phyloP scores from a whole-genome alignment of 2,113 vertebrate species.

The Nansenia antarctica region DNA sequence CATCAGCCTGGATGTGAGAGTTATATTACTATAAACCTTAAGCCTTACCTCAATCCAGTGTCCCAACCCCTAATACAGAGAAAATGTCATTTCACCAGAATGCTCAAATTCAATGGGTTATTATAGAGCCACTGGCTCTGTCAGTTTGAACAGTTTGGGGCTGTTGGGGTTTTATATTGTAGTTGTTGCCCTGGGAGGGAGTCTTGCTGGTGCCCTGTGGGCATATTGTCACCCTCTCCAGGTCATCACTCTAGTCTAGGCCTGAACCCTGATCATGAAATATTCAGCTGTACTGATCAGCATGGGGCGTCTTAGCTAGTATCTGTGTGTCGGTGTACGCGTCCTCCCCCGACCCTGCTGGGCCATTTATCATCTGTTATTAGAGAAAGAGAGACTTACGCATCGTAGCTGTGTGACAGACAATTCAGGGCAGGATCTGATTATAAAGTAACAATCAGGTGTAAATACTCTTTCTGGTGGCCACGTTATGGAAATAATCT shows the following conservation, averaged over 20 bases:
- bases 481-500: constrained; percentile 36
- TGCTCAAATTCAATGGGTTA: neutral
- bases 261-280: constrained; percentile 8
- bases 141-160: no score
- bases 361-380: neutral
- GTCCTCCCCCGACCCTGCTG: neutral
- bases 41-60: neutral
- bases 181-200: neutral
- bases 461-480: constrained; percentile 13
- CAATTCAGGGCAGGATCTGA: neutral
- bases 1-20: neutral
- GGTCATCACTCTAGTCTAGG: constrained; percentile 1
- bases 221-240: neutral
- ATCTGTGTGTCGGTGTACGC: neutral
- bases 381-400: neutral
- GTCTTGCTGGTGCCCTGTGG: neutral
- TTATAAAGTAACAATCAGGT: constrained; percentile 31
- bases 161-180: no score
- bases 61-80: neutral
- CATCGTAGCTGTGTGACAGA: neutral
- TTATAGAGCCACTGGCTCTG: neutral
- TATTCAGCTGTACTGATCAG: constrained; percentile 8
- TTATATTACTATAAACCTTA: neutral
- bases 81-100: neutral
- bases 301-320: neutral